Evolutionary conservation across 2,888 invertebrate species (phyloP).

Genomic region (Phlogophora meticulosa): DNA sequence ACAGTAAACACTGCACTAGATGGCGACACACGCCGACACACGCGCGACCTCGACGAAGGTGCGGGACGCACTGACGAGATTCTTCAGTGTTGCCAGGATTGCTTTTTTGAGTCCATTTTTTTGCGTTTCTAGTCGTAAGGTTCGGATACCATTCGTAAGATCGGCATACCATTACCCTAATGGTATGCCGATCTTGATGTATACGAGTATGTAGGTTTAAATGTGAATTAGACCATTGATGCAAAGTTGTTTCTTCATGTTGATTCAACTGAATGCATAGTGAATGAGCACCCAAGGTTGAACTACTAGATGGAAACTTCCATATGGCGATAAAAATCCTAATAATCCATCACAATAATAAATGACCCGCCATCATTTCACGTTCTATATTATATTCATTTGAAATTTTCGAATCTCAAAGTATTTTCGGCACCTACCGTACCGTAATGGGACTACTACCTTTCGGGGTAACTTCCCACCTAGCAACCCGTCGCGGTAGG

Average conservation of each 20-base stretch:
- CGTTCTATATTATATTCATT: too few relatives aligned
- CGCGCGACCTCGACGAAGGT: slow-evolving; percentile 63
- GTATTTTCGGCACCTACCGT: too few relatives aligned
- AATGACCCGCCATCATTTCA: not conserved
- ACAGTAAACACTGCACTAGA: slow-evolving; percentile 64
- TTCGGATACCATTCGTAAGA: too few relatives aligned
- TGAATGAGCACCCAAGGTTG: not conserved
- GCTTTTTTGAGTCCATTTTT: slow-evolving; percentile 20
- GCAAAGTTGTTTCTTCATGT: not conserved
- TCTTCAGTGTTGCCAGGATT: slow-evolving; percentile 47
- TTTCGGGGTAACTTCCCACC: slow-evolving; percentile 9
- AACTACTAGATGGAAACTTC: not conserved
- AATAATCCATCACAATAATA: not conserved
- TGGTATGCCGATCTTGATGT: not conserved
- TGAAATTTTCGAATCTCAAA: not conserved
- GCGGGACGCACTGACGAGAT: slow-evolving; percentile 75
- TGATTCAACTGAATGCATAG: slow-evolving; percentile 15
- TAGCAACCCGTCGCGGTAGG: slow-evolving; percentile 37
- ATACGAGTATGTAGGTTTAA: too few relatives aligned
- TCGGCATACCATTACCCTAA: too few relatives aligned
- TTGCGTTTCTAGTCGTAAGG: not conserved
- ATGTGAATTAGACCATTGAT: not conserved
- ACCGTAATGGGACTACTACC: not conserved
- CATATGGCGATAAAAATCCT: too few relatives aligned
- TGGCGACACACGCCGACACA: slow-evolving; percentile 31